phyloP scores from a whole-genome alignment of 2,113 vertebrate genomes.

The Collichthys lucidus region DNA sequence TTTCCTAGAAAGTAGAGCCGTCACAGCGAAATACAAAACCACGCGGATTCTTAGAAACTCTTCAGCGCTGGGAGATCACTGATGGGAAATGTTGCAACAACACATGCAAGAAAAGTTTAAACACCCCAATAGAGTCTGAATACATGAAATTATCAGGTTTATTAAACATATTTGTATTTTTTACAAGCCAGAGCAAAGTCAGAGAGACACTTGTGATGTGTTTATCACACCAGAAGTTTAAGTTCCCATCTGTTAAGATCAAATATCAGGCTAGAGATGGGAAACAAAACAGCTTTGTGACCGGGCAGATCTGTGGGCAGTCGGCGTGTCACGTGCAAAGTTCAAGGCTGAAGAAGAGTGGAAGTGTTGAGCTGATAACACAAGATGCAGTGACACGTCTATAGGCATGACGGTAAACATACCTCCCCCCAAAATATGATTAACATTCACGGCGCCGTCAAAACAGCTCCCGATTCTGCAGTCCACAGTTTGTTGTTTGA shows the following conservation, averaged over 20 bases:
- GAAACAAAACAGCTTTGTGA: slow-evolving; percentile 2
- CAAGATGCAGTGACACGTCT: slow-evolving; percentile 11
- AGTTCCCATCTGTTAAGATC: neutral
- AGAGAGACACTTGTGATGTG: neutral
- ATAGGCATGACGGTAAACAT: neutral
- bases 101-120: neutral
- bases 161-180: neutral
- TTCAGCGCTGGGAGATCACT: neutral
- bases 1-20: slow-evolving; percentile 57
- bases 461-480: accelerated
- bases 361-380: slow-evolving; percentile 47
- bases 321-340: slow-evolving; percentile 34
- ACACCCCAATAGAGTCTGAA: neutral
- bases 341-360: slow-evolving; percentile 62
- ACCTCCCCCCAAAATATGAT: no score
- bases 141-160: neutral
- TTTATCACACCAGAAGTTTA: neutral
- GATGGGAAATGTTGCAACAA: neutral
- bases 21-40: slow-evolving; percentile 27
- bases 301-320: neutral
- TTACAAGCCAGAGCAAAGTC: neutral
- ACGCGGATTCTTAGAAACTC: slow-evolving; percentile 41
- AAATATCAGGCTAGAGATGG: neutral
- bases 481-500: slow-evolving; percentile 7
- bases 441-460: no score